Percentiles rank a stretch among this genome's conserved stretches.
These are phyloP conservation scores for Itoplectis maculator DNA, from an alignment of 2,888 invertebrate species.

Conservation along the genomic window DNA sequence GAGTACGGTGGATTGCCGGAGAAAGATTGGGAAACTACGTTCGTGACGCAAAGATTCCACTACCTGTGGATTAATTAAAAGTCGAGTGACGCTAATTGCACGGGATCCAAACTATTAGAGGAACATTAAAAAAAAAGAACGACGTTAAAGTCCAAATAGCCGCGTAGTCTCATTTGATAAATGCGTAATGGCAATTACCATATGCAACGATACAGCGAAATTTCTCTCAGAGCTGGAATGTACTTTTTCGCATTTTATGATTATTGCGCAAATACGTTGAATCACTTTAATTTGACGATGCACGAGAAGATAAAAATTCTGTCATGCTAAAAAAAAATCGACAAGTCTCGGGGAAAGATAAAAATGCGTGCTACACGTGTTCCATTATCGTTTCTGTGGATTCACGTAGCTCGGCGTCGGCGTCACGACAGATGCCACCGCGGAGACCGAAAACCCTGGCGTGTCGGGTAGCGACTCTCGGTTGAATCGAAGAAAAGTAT, in stretches of 20 bases:
- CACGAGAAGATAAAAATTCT: not conserved
- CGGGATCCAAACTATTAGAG: slow-evolving; percentile 34
- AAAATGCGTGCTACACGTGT: not conserved
- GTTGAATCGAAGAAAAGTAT: not conserved
- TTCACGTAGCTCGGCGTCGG: not conserved
- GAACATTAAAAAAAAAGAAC: not conserved
- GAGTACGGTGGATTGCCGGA: slow-evolving; percentile 12
- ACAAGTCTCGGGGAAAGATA: not conserved
- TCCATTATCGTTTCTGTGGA: slow-evolving; percentile 3
- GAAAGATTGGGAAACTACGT: slow-evolving; percentile 38
- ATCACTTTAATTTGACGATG: not conserved
- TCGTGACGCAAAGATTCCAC: slow-evolving; percentile 62
- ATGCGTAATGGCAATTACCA: not conserved
- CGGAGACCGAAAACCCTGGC: not conserved
- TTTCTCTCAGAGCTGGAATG: not conserved
- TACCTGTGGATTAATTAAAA: slow-evolving; percentile 68
- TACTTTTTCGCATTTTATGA: not conserved
- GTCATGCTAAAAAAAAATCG: not conserved
- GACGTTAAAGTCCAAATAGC: not conserved
- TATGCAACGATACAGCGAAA: not conserved
- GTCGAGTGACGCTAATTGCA: slow-evolving; percentile 67
- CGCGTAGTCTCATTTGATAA: not conserved
- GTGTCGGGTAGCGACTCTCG: slow-evolving; percentile 1
- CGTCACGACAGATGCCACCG: not conserved
- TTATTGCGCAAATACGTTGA: not conserved